Evolutionary conservation across 2,888 invertebrate species (phyloP).

Genomic region (Scaptomyza caliginosa): DNA sequence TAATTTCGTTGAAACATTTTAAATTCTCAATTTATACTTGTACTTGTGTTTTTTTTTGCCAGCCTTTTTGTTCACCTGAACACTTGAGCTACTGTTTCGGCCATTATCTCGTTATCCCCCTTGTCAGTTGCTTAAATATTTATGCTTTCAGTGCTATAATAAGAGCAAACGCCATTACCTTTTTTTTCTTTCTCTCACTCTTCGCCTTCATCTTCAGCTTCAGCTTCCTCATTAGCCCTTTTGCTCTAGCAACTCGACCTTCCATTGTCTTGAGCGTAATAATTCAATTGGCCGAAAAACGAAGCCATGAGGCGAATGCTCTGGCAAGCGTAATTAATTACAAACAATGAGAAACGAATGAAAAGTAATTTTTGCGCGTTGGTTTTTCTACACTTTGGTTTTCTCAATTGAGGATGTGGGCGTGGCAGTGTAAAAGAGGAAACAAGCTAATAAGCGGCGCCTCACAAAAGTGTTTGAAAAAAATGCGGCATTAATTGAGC

Average conservation of each 20-base stretch:
- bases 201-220: neutral
- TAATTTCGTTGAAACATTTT: slow-evolving; percentile 50
- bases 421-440: slow-evolving; percentile 59
- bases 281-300: slow-evolving; percentile 70
- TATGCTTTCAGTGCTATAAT: slow-evolving; percentile 67
- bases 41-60: neutral
- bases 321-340: slow-evolving; percentile 70
- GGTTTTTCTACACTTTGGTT: neutral
- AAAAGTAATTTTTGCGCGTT: slow-evolving; percentile 59
- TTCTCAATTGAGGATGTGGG: slow-evolving; percentile 70
- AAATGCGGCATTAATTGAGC: slow-evolving; percentile 45
- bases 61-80: slow-evolving; percentile 2
- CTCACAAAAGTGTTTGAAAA: slow-evolving; percentile 62
- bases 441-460: slow-evolving; percentile 75
- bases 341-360: slow-evolving; percentile 59
- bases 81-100: slow-evolving; percentile 22
- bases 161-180: slow-evolving; percentile 71
- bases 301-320: slow-evolving; percentile 50
- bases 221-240: slow-evolving; percentile 11
- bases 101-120: slow-evolving; percentile 64
- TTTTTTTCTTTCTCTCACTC: neutral
- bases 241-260: slow-evolving; percentile 11
- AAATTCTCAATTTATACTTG: neutral
- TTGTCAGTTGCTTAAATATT: slow-evolving; percentile 75
- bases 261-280: slow-evolving; percentile 63